A percentile compares a stretch with the other conserved stretches of the same genome.
Conservation (phyloP, 2,113 vertebrate genomes). For the Anolis carolinensis region DNA sequence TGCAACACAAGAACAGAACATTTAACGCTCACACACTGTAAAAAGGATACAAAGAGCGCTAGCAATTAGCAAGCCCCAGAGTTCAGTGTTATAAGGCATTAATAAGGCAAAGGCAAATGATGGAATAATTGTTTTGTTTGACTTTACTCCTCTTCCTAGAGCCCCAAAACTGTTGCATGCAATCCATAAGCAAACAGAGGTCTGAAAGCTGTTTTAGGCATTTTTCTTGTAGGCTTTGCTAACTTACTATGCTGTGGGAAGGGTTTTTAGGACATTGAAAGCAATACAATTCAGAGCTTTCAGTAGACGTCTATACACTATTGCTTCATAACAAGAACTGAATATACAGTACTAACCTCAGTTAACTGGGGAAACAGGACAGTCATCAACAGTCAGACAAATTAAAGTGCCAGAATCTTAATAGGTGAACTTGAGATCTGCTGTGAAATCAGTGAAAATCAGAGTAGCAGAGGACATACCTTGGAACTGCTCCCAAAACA, state of each 20-base stretch:
- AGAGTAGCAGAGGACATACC: constrained; percentile 80
- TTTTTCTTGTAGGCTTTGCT: not conserved
- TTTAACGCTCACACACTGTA: not conserved
- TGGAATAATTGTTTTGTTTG: not conserved
- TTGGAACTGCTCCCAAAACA: constrained; percentile 97
- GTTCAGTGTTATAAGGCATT: not conserved
- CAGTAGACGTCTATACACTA: constrained; percentile 51
- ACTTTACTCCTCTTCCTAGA: not conserved
- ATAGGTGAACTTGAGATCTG: constrained; percentile 58
- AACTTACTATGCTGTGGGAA: constrained; percentile 37
- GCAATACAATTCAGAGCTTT: constrained; percentile 44
- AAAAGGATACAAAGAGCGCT: not conserved
- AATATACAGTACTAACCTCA: constrained; percentile 40
- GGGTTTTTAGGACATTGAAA: constrained; percentile 27
- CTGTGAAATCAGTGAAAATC: constrained; percentile 69
- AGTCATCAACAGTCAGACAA: constrained; percentile 53
- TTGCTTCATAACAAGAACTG: constrained; percentile 51
- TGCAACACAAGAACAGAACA: not conserved
- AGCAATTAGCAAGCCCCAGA: not conserved
- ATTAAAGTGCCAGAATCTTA: constrained; percentile 58
- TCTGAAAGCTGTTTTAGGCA: not conserved
- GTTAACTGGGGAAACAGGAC: constrained; percentile 52
- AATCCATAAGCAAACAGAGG: not conserved
- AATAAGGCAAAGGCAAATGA: no score
- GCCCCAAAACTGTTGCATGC: not conserved